phyloP scores from a whole-genome alignment of 2,113 vertebrate species.

The Dendrocopos noguchii region DNA sequence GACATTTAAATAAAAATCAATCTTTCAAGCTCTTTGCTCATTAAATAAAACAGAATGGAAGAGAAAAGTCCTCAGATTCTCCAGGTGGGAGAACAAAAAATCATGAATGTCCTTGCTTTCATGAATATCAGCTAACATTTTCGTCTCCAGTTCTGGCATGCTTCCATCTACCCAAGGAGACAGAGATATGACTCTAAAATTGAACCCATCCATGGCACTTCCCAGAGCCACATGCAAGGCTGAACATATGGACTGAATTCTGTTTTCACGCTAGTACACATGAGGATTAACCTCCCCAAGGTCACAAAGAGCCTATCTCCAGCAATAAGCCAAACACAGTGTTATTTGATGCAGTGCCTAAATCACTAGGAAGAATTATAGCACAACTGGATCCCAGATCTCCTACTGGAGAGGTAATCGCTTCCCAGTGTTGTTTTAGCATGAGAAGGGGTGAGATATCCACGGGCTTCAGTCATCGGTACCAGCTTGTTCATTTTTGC shows the following conservation, averaged over 20 bases:
- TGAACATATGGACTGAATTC: conserved; percentile 46
- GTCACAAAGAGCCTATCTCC: background rate
- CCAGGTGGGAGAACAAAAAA: background rate
- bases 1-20: conserved; percentile 50
- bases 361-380: background rate
- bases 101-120: background rate
- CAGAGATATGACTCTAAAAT: background rate
- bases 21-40: conserved; percentile 9
- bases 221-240: background rate
- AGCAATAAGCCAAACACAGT: background rate
- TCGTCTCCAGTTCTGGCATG: conserved; percentile 2
- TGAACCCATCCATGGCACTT: background rate
- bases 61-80: background rate
- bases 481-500: background rate
- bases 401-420: background rate
- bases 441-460: background rate
- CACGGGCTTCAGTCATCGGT: background rate
- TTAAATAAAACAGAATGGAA: conserved; percentile 27
- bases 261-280: background rate
- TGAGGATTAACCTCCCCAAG: conserved; percentile 24
- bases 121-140: background rate
- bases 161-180: background rate
- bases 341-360: background rate
- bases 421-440: background rate
- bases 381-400: background rate